A percentile compares a stretch with the other conserved stretches of the same genome.
These are phyloP conservation scores for Drosophila mayaguana DNA, from an alignment of 2,888 invertebrate genomes.

Conservation along the genomic window DNA sequence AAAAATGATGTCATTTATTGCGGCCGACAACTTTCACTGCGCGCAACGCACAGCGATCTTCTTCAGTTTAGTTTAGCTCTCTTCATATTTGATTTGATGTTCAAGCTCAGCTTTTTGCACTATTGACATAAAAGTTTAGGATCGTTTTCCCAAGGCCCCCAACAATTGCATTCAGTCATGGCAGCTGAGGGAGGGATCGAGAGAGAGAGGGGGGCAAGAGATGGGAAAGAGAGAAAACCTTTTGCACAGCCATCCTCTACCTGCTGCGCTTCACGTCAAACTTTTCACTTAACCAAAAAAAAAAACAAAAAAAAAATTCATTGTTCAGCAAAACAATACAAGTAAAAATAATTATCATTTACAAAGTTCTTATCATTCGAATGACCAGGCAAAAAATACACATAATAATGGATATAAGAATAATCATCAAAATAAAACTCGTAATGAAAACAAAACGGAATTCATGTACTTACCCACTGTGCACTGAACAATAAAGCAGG, in stretches of 20 bases:
- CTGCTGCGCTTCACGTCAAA: slow-evolving; percentile 3
- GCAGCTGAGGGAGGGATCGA: neutral
- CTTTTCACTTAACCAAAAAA: slow-evolving; percentile 43
- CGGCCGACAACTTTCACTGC: slow-evolving; percentile 72
- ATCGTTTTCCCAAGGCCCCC: neutral
- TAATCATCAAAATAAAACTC: slow-evolving; percentile 42
- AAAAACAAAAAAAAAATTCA: slow-evolving; percentile 25
- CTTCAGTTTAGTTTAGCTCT: slow-evolving; percentile 13
- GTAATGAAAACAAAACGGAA: slow-evolving; percentile 72
- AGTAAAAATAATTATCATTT: slow-evolving; percentile 40
- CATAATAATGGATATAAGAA: slow-evolving; percentile 16
- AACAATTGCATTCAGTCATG: slow-evolving; percentile 27
- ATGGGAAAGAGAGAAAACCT: slow-evolving; percentile 4
- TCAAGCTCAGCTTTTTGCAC: slow-evolving; percentile 26
- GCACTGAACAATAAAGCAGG: slow-evolving; percentile 40
- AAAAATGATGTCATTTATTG: slow-evolving; percentile 77
- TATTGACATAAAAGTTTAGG: slow-evolving; percentile 24
- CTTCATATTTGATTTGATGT: slow-evolving; percentile 55
- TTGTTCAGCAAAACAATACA: slow-evolving; percentile 41
- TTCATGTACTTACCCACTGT: slow-evolving; percentile 37
- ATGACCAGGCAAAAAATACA: slow-evolving; percentile 54
- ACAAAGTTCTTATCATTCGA: slow-evolving; percentile 51
- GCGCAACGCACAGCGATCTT: slow-evolving; percentile 37
- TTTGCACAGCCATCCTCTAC: neutral
- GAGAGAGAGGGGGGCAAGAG: neutral